phyloP scores from a whole-genome alignment of 2,888 invertebrate genomes.

The Phrixothrix hirtus region DNA sequence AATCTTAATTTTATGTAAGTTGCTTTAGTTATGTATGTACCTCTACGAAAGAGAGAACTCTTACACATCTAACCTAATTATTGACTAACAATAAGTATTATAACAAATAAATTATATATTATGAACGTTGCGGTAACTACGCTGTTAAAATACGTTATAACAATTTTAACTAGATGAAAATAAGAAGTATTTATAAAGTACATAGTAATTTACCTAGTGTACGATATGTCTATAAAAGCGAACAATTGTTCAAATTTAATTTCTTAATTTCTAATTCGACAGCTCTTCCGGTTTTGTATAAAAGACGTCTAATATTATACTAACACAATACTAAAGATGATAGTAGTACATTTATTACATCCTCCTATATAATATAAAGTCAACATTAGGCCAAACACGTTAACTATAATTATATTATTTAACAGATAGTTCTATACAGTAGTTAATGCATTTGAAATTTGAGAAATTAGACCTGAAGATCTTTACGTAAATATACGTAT shows the following conservation, averaged over 20 bases:
- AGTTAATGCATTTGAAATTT: too few species aligned
- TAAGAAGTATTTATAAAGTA: conserved; percentile 12
- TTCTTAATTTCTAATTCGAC: conserved; percentile 16
- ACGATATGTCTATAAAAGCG: conserved; percentile 28
- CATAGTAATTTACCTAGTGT: conserved; percentile 10
- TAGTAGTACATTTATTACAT: not conserved
- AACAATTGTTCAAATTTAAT: conserved; percentile 13
- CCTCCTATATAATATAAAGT: not conserved
- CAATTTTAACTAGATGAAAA: not conserved
- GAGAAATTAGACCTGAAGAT: too few species aligned
- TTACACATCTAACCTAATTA: not conserved
- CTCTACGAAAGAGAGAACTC: too few species aligned
- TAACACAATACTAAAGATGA: conserved; percentile 14
- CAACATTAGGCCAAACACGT: not conserved
- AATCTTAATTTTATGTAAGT: conserved; percentile 13
- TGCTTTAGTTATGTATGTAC: too few species aligned
- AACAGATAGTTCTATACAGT: too few species aligned
- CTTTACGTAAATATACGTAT: too few species aligned
- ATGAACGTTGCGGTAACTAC: not conserved
- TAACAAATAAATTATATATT: not conserved
- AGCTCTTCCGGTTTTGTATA: conserved; percentile 27
- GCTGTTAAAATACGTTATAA: not conserved
- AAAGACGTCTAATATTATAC: conserved; percentile 27
- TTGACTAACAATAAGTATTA: not conserved
- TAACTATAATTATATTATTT: not conserved